Base-by-base conservation (phyloP, 1,140 invertebrate species). In the Laodelphax striatellus region DNA sequence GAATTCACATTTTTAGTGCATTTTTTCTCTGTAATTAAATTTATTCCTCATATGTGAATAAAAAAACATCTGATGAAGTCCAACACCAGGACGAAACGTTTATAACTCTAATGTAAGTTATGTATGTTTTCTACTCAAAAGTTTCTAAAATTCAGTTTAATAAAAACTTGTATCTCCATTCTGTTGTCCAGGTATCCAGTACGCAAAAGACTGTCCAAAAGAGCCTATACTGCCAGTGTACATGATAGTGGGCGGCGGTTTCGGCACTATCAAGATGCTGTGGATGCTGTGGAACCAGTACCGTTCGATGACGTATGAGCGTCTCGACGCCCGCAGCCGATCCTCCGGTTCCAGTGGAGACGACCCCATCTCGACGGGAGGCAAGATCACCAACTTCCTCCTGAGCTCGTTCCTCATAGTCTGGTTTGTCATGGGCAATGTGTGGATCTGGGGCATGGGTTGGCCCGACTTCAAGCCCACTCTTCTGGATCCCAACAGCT, bases 211-310 rank as follows among this genome's bases (percentile, higher is more conserved):
- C 65, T 92, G 90, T 66, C 86, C 85, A 0, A 78, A 79, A n/a
- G 84, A 91, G 70, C 82, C 83, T 0, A 77, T 83, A 56, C 85
- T 92, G 56, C 87, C 88, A 0, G 80, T 90, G 13, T 92, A 92
- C 72, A 85, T 92, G 81, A 79, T 91, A 41, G 86, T 91, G 10
- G 87, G 86, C 1, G 90, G 90, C 0, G 78, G 76, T 8, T 79
- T 88, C 21, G 87, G 88, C 0, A 77, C 81, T 1, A 72, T 86
- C 0, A 82, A 86, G 63, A 83, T 89, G 73, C 74, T 82, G 11
- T 82, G 85, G 77, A 72, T 82, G 17, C 73, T 89, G 10, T 90
- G 84, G 76, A 76, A 78, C 1, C 85, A 88, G 69, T 78, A 88
- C 11, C 75, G 77, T 44, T 79, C 77, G 0, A 73, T 81, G 6